Base-by-base conservation (phyloP, 2,888 invertebrate genomes). In the Chouioia cunea region DNA sequence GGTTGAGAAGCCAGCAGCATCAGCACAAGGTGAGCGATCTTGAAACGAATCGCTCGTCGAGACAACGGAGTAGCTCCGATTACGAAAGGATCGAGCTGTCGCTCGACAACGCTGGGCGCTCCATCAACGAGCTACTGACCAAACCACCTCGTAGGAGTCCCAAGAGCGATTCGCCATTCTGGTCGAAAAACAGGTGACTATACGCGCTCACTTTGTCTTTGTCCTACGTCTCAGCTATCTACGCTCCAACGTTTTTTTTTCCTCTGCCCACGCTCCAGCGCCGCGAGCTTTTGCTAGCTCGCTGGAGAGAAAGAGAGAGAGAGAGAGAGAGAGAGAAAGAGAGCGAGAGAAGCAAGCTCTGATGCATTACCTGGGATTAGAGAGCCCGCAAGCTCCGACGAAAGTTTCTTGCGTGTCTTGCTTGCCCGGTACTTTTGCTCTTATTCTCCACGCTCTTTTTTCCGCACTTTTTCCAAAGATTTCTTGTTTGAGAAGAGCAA, bases 101-200 rank as follows among this genome's bases (percentile, higher is more conserved):
- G 36, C 64, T 58, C 22, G 58, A 62, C 43, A 53, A 15, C 0
- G 44, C 12, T 36, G 70, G 52, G 1, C 70, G 64, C 18, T 72
- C 68, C 46, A 56, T 67, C 64, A 60, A 63, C 65, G 73, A 70
- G 58, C 62, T 36, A 10, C 36, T 70, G 57, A 46, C 53, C 65
- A 70, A 70, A 59, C 36, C 6, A 36, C 53, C 50, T 18, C 65
- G 50, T 48, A 71, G 58, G 54, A 73, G 71, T 60, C 60, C 71
- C 62, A 74, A 65, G 70, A 72, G 60, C 73, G 74, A 72, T 71
- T 63, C 64, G 67, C 65, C 70, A 54, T 71, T 71, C 59, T 71
- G 74, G 71, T 66, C 74, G 46, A 74, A 74, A 69, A 65, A 63
- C 56, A 74, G 71, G 73, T 69, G 58, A 71, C 50, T 50, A 50